Evolutionary conservation across 2,113 vertebrate genomes (phyloP), one percentile per base, ranked within the genome.

Genomic region (Paradisaea rubra): DNA sequence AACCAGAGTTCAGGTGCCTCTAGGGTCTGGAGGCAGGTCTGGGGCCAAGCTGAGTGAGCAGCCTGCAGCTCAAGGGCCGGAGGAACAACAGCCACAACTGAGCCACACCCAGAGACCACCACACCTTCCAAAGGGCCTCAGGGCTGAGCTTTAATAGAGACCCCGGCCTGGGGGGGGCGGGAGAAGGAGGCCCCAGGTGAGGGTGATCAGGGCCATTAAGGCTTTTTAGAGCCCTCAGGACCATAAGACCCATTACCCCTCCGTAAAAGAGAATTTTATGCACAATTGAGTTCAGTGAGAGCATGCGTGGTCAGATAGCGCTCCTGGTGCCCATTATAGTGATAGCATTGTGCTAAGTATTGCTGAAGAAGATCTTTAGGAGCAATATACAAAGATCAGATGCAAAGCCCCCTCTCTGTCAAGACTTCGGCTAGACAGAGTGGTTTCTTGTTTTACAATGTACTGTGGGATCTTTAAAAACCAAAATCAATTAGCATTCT

Each of bases 41-140:
- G 12, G 1, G 2, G 20, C 21, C 23, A 41, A 66, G n/a, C 24
- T 50, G 16, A 64, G 35, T 27, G 12, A 18, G 15, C 21, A 66
- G 18, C 28, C 53, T 23, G 2, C 2, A 64, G 16, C 4, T 35
- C 22, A 16, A 11, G 6, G 2, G 22, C 20, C 31, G 37, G 13
- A n/a, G 7, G 24, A 52, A 15, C 7, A 19, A 1, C 17, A 37
- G 5, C n/a, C 10, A 60, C 4, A 56, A 2, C n/a, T 15, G 0
- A 0, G 6, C 2, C 6, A 61, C 2, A n/a, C 3, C 4, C 42
- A 47, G 28, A 44, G 1, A 11, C 23, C 13, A 28, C 3, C 5
- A 5, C 2, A 1, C 8, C 10, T 27, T 6, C n/a, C 12, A 8
- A 3, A 18, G 6, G 17, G 8, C 11, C 13, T 76, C 41, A 27